A percentile compares a stretch with the other conserved stretches of the same genome.
Conservation (phyloP, 2,797 vertebrate genomes). For the Amblyraja radiata region DNA sequence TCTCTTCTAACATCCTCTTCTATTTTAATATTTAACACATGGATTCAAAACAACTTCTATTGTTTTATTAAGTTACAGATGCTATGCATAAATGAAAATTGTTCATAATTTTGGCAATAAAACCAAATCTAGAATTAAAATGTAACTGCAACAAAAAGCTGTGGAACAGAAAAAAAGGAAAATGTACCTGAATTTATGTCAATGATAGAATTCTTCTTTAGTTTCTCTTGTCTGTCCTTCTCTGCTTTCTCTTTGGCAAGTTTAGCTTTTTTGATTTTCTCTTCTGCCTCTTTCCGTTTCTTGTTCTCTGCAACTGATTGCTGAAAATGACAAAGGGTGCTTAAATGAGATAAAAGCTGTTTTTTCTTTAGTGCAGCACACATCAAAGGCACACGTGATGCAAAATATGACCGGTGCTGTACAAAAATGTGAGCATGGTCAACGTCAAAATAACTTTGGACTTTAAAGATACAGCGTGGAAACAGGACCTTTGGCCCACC, state of each 20-base stretch:
- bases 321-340: constrained; percentile 51
- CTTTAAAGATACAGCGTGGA: too few species aligned
- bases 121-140: not conserved
- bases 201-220: constrained; percentile 65
- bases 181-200: constrained; percentile 68
- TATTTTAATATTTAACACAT: not conserved
- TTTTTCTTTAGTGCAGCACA: too few species aligned
- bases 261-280: constrained; percentile 69
- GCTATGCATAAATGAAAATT: not conserved
- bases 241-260: constrained; percentile 74
- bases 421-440: too few species aligned
- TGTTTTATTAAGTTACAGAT: not conserved
- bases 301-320: constrained; percentile 75
- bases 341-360: not conserved
- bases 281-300: constrained; percentile 71
- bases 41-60: not conserved
- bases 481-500: too few species aligned
- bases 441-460: too few species aligned
- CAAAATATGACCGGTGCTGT: too few species aligned
- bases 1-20: too few species aligned
- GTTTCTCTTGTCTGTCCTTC: constrained; percentile 70
- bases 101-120: not conserved
- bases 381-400: too few species aligned
- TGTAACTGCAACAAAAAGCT: not conserved
- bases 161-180: not conserved